A percentile compares a stretch with the other conserved stretches of the same genome.
These are phyloP conservation scores for Subacronicta megacephala DNA, from an alignment of 2,888 invertebrate species.

Conservation along the genomic window DNA sequence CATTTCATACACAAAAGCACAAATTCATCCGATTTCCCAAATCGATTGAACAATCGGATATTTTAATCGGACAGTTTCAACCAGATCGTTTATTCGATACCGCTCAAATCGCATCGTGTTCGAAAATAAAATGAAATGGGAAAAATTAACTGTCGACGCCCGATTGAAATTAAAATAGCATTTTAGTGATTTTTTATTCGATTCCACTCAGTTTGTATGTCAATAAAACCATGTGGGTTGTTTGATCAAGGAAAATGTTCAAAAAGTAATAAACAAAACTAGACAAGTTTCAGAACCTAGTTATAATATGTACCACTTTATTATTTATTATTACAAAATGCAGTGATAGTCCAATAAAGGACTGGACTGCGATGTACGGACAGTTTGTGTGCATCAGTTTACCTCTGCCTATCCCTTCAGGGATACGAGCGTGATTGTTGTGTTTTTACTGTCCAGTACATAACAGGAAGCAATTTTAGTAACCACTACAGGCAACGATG, in stretches of 20 bases:
- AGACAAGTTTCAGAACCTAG: too few relatives aligned
- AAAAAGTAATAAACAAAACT: neutral
- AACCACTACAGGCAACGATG: too few relatives aligned
- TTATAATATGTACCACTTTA: too few relatives aligned
- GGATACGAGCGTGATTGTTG: too few relatives aligned
- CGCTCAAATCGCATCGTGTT: conserved; percentile 35
- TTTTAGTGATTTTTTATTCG: conserved; percentile 17
- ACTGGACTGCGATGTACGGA: too few relatives aligned
- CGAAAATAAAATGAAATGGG: conserved; percentile 46
- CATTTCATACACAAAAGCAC: conserved; percentile 42
- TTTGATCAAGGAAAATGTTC: neutral
- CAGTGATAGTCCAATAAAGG: too few relatives aligned
- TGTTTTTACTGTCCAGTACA: too few relatives aligned
- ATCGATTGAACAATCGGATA: conserved; percentile 61
- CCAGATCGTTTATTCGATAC: conserved; percentile 47
- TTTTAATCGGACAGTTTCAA: conserved; percentile 58
- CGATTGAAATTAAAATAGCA: conserved; percentile 40
- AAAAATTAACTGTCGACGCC: conserved; percentile 39
- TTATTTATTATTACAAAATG: too few relatives aligned
- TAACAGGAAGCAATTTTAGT: too few relatives aligned
- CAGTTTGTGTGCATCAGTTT: too few relatives aligned
- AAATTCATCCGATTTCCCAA: conserved; percentile 49
- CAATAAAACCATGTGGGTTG: conserved; percentile 5
- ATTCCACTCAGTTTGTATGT: conserved; percentile 9
- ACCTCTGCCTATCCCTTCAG: too few relatives aligned